Evolutionary conservation across 1,140 invertebrate genomes (phyloP).

Genomic region (Drosophila kohkoa): DNA sequence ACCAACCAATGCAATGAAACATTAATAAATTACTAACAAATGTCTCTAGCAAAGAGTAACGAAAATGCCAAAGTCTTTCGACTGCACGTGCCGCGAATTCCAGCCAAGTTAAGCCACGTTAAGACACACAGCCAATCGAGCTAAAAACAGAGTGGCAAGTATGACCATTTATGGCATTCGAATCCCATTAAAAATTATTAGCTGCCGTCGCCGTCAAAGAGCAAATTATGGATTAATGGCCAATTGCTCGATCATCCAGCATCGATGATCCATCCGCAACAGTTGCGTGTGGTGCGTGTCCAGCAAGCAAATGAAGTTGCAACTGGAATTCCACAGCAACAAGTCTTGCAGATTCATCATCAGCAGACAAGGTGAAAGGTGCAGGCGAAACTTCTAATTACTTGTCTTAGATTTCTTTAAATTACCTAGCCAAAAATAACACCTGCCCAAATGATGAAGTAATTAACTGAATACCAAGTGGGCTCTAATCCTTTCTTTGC

Average conservation of each 20-base stretch:
- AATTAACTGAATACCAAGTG: constrained; percentile 67
- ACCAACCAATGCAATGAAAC: constrained; percentile 56
- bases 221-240: constrained; percentile 80
- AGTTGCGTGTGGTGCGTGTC: constrained; percentile 41
- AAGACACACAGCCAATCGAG: constrained; percentile 31
- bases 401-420: constrained; percentile 34
- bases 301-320: constrained; percentile 48
- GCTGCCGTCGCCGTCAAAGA: constrained; percentile 42
- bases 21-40: constrained; percentile 60
- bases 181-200: constrained; percentile 82
- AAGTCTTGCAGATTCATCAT: background rate
- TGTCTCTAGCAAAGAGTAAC: background rate
- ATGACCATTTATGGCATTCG: constrained; percentile 67
- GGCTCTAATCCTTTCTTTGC: constrained; percentile 64
- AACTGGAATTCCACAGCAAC: background rate
- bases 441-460: constrained; percentile 81
- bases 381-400: constrained; percentile 44
- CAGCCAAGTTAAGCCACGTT: constrained; percentile 28
- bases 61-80: background rate
- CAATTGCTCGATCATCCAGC: constrained; percentile 38
- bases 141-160: constrained; percentile 65
- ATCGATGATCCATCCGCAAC: constrained; percentile 1
- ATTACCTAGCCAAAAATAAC: constrained; percentile 71
- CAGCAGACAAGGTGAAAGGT: background rate
- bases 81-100: constrained; percentile 75